Conservation (phyloP, 2,888 invertebrate species). For the Galerucella pusilla region DNA sequence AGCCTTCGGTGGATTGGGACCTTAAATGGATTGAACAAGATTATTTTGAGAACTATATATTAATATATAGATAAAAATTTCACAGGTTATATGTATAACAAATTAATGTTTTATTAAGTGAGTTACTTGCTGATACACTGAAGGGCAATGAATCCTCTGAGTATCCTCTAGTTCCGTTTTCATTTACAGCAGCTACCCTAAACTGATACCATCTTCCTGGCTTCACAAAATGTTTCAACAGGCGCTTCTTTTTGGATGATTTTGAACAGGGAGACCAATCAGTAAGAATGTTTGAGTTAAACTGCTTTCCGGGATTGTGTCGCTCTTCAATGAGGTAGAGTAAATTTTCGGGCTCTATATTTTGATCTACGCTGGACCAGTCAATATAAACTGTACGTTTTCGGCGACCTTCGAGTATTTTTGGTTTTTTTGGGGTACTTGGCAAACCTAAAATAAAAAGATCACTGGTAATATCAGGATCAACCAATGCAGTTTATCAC, state of each 20-base stretch:
- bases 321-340: conserved; percentile 77
- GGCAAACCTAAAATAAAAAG: conserved; percentile 68
- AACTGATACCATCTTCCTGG: conserved; percentile 84
- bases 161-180: conserved; percentile 78
- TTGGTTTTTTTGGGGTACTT: conserved; percentile 71
- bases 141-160: conserved; percentile 72
- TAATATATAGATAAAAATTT: too few species aligned
- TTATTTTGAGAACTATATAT: not conserved
- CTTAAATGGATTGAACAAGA: conserved; percentile 52
- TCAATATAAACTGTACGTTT: conserved; percentile 65
- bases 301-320: conserved; percentile 76
- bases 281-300: conserved; percentile 72
- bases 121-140: conserved; percentile 67
- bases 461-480: not conserved
- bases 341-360: conserved; percentile 51
- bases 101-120: not conserved
- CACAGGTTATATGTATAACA: not conserved
- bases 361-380: conserved; percentile 54
- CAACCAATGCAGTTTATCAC: too few species aligned
- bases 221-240: conserved; percentile 69
- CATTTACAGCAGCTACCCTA: conserved; percentile 80
- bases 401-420: conserved; percentile 69
- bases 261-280: conserved; percentile 72
- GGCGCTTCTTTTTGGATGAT: conserved; percentile 68
- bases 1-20: conserved; percentile 72